A percentile compares a stretch with the other conserved stretches of the same genome.
phyloP scores from a whole-genome alignment of 1,140 invertebrate species.

The Drosophila ohnishii region DNA sequence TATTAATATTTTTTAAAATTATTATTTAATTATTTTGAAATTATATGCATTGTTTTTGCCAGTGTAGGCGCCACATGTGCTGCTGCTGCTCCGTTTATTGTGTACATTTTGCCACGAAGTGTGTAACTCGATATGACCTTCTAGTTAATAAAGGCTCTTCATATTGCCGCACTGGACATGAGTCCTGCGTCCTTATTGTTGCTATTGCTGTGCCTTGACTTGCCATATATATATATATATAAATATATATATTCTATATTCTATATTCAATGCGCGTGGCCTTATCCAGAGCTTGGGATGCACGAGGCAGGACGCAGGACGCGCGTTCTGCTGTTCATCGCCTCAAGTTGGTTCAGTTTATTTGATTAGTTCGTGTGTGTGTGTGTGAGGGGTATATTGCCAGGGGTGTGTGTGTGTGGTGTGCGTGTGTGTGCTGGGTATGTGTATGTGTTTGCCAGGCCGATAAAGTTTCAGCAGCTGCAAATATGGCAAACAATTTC shows the following conservation, averaged over 20 bases:
- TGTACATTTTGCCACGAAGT: conserved; percentile 48
- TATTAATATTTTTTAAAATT: background rate
- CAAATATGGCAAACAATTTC: conserved; percentile 81
- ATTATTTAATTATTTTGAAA: too few relatives aligned
- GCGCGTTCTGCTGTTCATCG: conserved; percentile 24
- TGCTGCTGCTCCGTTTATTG: background rate
- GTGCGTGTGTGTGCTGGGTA: background rate
- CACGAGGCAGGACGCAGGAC: conserved; percentile 14
- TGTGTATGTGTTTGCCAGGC: conserved; percentile 15
- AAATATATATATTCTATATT: conserved; percentile 25
- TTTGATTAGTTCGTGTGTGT: conserved; percentile 65
- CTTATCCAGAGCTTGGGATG: conserved; percentile 5
- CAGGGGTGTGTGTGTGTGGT: background rate
- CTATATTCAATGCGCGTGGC: conserved; percentile 50
- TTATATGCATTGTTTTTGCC: background rate
- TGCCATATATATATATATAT: conserved; percentile 11
- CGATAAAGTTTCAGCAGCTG: conserved; percentile 69
- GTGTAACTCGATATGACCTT: conserved; percentile 72
- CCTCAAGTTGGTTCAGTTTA: conserved; percentile 56
- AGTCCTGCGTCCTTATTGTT: conserved; percentile 28
- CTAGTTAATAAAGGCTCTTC: conserved; percentile 74
- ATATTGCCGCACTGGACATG: conserved; percentile 43
- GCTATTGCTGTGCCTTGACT: conserved; percentile 2
- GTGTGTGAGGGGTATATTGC: conserved; percentile 10
- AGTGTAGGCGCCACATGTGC: conserved; percentile 28